Base-by-base conservation (phyloP, 2,113 vertebrate species). In the Sapajus apella region DNA sequence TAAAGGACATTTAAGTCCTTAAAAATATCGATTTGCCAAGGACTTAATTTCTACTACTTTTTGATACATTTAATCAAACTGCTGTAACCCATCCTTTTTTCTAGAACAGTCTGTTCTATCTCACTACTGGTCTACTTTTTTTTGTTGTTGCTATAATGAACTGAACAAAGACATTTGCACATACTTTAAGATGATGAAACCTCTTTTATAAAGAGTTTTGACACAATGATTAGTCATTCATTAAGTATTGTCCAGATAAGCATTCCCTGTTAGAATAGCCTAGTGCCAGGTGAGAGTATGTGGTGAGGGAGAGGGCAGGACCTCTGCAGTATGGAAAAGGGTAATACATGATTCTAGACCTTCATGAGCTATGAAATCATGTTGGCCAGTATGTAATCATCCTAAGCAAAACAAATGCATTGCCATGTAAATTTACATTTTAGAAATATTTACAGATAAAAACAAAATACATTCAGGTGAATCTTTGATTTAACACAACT, bases 361-460 rank as follows among this genome's bases (percentile, higher is more conserved):
- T 83, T 77, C 30, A 25, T 17, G 23, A 92, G 16, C 3, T 64
- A 30, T 76, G 20, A 5, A 43, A 52, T 90, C 70, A 93, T 94
- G 50, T 92, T 96, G 89, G 85, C 35, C 75, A 58, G 91, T 84
- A 52, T 83, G 35, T 72, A 91, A 94, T 40, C 85, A 27, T 94
- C 20, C 58, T 47, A 94, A 50, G 8, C 77, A 0, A 68, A 18
- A 55, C 70, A 3, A 79, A 43, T 72, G 4, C 25, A 7, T 23
- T 79, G 80, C 0, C 37, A 35, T 45, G 13, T 9, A 64, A 68
- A 9, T 72, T 70, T 43, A 47, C 4, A 70, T 61, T 77, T 75
- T 47, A 91, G 32, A 50, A 94, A 66, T 43, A 90, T 27, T 75
- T 89, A 82, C 52, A 90, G n/a, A 92, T 95, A 61, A 94, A 23